Percentiles rank a stretch among this genome's conserved stretches.
Conservation (phyloP, 2,888 invertebrate species). For the Idaea straminata region DNA sequence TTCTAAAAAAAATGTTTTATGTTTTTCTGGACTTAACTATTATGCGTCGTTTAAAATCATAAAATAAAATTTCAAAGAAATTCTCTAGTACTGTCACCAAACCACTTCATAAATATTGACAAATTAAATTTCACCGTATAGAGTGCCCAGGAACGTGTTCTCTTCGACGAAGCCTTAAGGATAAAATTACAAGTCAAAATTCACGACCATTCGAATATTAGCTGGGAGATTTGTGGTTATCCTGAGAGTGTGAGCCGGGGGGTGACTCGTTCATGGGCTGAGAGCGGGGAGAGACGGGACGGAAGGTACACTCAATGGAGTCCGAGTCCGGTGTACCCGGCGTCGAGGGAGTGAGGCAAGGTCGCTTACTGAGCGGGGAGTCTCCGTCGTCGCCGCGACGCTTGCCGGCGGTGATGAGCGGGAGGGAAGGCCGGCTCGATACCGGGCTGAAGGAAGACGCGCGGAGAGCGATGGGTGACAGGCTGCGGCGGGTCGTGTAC, state of each 20-base stretch:
- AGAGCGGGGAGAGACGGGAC: constrained; percentile 70
- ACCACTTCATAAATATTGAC: too few relatives aligned
- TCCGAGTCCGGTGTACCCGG: constrained; percentile 73
- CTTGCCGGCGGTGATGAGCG: constrained; percentile 72
- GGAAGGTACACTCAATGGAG: constrained; percentile 71
- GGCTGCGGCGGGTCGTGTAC: constrained; percentile 89
- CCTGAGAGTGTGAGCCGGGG: constrained; percentile 39
- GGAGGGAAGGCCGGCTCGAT: constrained; percentile 28
- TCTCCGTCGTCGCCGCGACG: constrained; percentile 83
- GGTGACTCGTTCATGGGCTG: constrained; percentile 58
- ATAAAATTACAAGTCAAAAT: constrained; percentile 36
- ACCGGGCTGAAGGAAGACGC: constrained; percentile 87
- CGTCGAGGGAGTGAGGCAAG: constrained; percentile 60
- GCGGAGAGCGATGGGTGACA: constrained; percentile 92
- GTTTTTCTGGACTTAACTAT: too few relatives aligned
- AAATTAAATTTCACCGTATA: too few relatives aligned
- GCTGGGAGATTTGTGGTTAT: constrained; percentile 65
- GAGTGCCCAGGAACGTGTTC: too few relatives aligned
- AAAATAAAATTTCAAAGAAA: too few relatives aligned
- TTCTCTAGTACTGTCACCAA: too few relatives aligned
- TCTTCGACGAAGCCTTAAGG: too few relatives aligned
- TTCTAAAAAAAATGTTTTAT: too few relatives aligned
- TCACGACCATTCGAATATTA: constrained; percentile 47
- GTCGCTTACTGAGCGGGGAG: constrained; percentile 63
- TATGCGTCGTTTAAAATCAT: too few relatives aligned